phyloP scores from a whole-genome alignment of 2,888 invertebrate species.

The Tetrapedia diversipes region DNA sequence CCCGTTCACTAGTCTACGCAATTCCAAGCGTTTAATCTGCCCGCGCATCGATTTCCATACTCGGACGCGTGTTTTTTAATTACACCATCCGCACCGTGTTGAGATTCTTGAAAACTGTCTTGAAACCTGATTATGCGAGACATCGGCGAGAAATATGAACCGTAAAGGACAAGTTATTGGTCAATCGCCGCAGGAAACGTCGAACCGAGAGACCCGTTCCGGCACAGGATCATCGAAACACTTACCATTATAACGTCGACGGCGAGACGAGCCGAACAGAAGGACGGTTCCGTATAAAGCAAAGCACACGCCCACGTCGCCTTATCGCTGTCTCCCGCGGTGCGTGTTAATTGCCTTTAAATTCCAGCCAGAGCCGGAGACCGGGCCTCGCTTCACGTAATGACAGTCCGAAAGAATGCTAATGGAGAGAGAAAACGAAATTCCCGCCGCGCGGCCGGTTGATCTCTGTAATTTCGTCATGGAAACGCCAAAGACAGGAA shows the following conservation, averaged over 20 bases:
- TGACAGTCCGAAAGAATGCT: constrained; percentile 66
- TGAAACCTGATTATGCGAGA: neutral
- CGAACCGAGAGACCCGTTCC: neutral
- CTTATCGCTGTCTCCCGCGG: constrained; percentile 44
- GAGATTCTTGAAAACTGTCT: neutral
- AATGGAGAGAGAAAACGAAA: constrained; percentile 60
- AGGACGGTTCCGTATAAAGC: neutral
- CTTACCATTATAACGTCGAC: neutral
- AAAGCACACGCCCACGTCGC: constrained; percentile 41
- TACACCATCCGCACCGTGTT: neutral
- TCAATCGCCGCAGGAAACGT: constrained; percentile 1
- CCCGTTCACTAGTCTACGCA: too few relatives aligned
- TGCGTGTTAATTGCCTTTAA: constrained; percentile 67
- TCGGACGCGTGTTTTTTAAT: neutral
- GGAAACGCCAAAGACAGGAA: constrained; percentile 53
- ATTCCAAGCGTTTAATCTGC: too few relatives aligned
- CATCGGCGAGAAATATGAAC: neutral
- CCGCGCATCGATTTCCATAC: too few relatives aligned
- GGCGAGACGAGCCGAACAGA: neutral
- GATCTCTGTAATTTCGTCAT: constrained; percentile 68
- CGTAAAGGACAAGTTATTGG: neutral
- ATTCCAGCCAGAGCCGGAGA: constrained; percentile 47
- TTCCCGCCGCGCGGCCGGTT: constrained; percentile 19
- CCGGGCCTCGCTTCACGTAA: constrained; percentile 57
- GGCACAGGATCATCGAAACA: constrained; percentile 2